Evolutionary conservation across 2,888 invertebrate species (phyloP).

Genomic region (Podotricha telesiphe): DNA sequence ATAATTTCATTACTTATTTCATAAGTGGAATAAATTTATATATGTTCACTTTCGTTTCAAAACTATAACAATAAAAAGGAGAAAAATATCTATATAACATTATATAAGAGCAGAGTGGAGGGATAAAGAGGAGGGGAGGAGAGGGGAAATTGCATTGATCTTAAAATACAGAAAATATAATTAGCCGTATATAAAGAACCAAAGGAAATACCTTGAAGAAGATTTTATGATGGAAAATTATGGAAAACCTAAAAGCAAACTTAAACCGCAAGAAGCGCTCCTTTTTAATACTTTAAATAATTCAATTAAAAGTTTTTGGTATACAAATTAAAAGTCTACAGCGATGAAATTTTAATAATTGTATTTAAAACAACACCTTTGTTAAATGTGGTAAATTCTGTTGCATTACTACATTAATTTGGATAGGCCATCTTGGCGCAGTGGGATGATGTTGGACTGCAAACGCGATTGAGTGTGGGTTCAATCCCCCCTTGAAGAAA

Average conservation of each 20-base stretch:
- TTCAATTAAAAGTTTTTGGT: conserved; percentile 20
- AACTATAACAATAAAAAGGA: too few relatives aligned
- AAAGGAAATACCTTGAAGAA: conserved; percentile 11
- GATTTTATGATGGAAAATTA: conserved; percentile 19
- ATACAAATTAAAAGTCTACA: conserved; percentile 12
- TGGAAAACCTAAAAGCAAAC: conserved; percentile 18
- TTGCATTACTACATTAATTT: background rate
- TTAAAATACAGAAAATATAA: conserved; percentile 4
- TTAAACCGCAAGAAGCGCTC: conserved; percentile 21
- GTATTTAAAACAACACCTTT: background rate
- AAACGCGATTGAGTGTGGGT: too few relatives aligned
- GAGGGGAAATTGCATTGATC: background rate
- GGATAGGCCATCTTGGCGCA: too few relatives aligned
- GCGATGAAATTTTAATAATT: conserved; percentile 7
- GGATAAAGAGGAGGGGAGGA: too few relatives aligned
- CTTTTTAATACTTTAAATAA: conserved; percentile 23
- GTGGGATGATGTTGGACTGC: too few relatives aligned
- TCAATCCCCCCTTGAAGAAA: too few relatives aligned
- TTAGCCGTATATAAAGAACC: conserved; percentile 1
- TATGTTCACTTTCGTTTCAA: too few relatives aligned
- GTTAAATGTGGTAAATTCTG: background rate
- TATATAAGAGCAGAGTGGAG: background rate
- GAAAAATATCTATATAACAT: too few relatives aligned
- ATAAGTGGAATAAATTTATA: too few relatives aligned
- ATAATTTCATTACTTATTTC: too few relatives aligned